Evolutionary conservation across 2,888 invertebrate species (phyloP).

Genomic region (Scrobipalpa atriplicella): DNA sequence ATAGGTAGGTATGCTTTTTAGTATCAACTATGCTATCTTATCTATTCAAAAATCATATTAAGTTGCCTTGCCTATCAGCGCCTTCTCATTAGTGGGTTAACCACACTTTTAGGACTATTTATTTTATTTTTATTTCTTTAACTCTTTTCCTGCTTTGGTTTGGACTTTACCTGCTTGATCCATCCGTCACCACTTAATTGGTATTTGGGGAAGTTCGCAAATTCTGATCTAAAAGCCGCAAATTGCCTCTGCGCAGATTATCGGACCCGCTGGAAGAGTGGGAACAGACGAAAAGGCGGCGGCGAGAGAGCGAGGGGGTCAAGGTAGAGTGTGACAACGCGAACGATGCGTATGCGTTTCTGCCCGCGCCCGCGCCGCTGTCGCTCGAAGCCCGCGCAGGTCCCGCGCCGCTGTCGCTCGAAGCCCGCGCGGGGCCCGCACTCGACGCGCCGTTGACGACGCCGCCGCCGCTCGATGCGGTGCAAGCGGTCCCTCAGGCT

Average conservation of each 20-base stretch:
- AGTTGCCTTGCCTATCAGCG: too few relatives aligned
- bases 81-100: too few relatives aligned
- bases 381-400: slow-evolving; percentile 47
- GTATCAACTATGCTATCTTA: not conserved
- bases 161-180: not conserved
- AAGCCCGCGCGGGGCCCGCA: slow-evolving; percentile 49
- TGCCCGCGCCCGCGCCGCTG: slow-evolving; percentile 58
- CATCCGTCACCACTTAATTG: not conserved
- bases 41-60: too few relatives aligned
- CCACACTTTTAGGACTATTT: not conserved
- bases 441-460: slow-evolving; percentile 62
- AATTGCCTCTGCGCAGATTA: slow-evolving; percentile 70
- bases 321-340: slow-evolving; percentile 89
- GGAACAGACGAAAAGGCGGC: slow-evolving; percentile 80
- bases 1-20: too few relatives aligned
- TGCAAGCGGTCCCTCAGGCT: slow-evolving; percentile 33
- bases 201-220: not conserved
- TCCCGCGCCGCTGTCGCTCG: slow-evolving; percentile 58
- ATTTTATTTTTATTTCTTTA: not conserved
- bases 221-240: slow-evolving; percentile 4
- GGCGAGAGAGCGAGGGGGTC: slow-evolving; percentile 85
- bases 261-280: slow-evolving; percentile 75
- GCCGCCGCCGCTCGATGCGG: slow-evolving; percentile 38
- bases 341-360: slow-evolving; percentile 86
- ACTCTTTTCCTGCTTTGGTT: slow-evolving; percentile 1